These are phyloP conservation scores for Amniataba percoides DNA, from an alignment of 2,797 vertebrate genomes.

Conservation along the genomic window DNA sequence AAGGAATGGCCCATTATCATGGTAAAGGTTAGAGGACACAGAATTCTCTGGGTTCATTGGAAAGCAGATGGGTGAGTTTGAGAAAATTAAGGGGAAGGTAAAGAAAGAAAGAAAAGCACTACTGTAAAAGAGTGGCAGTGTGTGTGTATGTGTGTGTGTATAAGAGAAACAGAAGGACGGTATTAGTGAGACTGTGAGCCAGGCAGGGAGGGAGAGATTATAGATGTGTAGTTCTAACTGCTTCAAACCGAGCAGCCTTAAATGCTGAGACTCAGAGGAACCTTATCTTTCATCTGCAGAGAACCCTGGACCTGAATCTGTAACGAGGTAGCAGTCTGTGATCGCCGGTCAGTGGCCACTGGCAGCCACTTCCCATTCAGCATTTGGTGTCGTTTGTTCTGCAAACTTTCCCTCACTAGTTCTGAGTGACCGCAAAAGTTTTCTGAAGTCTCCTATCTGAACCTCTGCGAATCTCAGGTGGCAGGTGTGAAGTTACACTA, in stretches of 20 bases:
- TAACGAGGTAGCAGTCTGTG: constrained; percentile 55
- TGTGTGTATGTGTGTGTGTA: not conserved
- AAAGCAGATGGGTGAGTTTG: not conserved
- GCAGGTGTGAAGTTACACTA: not conserved
- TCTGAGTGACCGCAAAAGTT: not conserved
- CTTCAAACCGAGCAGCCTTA: constrained; percentile 44
- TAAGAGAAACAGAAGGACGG: constrained; percentile 3
- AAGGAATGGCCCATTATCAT: not conserved
- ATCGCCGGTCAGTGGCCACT: constrained; percentile 37
- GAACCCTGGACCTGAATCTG: constrained; percentile 68
- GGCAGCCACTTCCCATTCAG: constrained; percentile 53
- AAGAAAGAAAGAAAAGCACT: not conserved
- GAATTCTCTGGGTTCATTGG: not conserved
- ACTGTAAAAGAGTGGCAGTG: not conserved
- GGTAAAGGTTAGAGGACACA: not conserved
- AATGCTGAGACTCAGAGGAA: constrained; percentile 45
- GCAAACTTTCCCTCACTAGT: constrained; percentile 5
- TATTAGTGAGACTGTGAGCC: constrained; percentile 18
- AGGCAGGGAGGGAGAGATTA: constrained; percentile 28
- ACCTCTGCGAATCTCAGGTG: not conserved
- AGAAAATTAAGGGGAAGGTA: not conserved
- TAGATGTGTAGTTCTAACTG: constrained; percentile 42
- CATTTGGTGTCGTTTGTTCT: constrained; percentile 23
- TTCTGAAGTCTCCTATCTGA: constrained; percentile 6
- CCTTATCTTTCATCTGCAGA: constrained; percentile 66